phyloP scores from a whole-genome alignment of 1,140 invertebrate species.

The Drosophila prosaltans region DNA sequence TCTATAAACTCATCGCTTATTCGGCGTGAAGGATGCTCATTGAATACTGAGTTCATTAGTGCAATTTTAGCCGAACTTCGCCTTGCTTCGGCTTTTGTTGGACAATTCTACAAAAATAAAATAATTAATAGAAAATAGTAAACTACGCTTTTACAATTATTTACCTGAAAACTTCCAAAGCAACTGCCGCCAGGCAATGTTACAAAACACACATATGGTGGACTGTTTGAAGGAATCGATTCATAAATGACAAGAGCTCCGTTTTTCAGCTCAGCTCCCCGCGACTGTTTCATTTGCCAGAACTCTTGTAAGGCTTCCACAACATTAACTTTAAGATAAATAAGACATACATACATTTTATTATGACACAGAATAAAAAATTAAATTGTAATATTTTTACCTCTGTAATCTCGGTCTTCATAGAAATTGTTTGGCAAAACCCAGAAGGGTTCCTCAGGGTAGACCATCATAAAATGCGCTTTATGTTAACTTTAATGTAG shows the following conservation, averaged over 20 bases:
- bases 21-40: constrained; percentile 95
- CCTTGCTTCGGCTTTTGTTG: constrained; percentile 96
- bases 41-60: constrained; percentile 98
- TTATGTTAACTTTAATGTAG: not conserved
- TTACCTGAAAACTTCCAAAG: constrained; percentile 96
- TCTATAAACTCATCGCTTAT: constrained; percentile 97
- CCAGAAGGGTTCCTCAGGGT: constrained; percentile 82
- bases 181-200: constrained; percentile 97
- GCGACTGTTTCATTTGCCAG: constrained; percentile 97
- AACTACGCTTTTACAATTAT: not conserved
- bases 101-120: constrained; percentile 88
- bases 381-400: constrained; percentile 40
- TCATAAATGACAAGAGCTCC: constrained; percentile 97
- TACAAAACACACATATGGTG: constrained; percentile 97
- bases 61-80: constrained; percentile 97
- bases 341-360: no score
- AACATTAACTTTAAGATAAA: constrained; percentile 90
- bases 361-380: not conserved
- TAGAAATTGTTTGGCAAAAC: constrained; percentile 78
- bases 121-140: not conserved
- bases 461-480: constrained; percentile 61
- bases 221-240: constrained; percentile 94
- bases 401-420: constrained; percentile 76
- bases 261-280: constrained; percentile 93
- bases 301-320: constrained; percentile 98